A percentile compares a stretch with the other conserved stretches of the same genome.
Conservation (phyloP, 2,113 vertebrate genomes). For the Planiliza haematocheilus region DNA sequence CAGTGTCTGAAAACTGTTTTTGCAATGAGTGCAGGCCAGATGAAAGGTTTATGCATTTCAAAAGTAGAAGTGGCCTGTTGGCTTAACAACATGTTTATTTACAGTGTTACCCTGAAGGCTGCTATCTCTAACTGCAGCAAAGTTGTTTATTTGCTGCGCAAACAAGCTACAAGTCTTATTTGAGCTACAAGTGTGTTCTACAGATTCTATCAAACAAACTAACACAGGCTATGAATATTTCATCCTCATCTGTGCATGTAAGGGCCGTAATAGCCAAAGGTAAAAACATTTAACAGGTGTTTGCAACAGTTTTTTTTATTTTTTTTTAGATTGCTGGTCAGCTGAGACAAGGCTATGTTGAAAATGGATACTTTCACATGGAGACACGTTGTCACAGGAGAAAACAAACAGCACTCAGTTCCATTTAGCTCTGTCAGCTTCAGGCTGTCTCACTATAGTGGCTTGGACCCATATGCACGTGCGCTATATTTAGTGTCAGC, state of each 20-base stretch:
- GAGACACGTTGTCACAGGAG: too few relatives aligned
- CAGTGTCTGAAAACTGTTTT: slow-evolving; percentile 19
- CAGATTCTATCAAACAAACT: neutral
- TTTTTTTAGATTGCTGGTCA: too few relatives aligned
- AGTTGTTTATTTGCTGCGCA: neutral
- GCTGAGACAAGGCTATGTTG: too few relatives aligned
- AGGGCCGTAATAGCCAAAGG: neutral
- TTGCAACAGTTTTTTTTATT: too few relatives aligned
- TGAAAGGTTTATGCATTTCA: slow-evolving; percentile 14
- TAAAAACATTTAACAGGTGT: too few relatives aligned
- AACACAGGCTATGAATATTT: neutral
- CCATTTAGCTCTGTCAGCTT: too few relatives aligned
- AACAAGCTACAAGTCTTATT: neutral
- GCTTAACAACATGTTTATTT: slow-evolving; percentile 20
- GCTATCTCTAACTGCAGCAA: neutral
- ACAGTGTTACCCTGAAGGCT: slow-evolving; percentile 5
- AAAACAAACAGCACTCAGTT: too few relatives aligned
- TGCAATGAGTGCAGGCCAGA: neutral
- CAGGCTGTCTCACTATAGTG: too few relatives aligned
- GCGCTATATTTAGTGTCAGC: too few relatives aligned
- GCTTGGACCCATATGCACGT: too few relatives aligned
- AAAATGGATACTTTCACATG: too few relatives aligned
- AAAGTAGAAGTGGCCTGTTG: slow-evolving; percentile 8
- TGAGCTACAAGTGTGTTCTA: neutral
- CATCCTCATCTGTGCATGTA: neutral